Evolutionary conservation across 1,140 invertebrate species (phyloP), one percentile per base, ranked within the genome.

Genomic region (Drosophila prosaltans): DNA sequence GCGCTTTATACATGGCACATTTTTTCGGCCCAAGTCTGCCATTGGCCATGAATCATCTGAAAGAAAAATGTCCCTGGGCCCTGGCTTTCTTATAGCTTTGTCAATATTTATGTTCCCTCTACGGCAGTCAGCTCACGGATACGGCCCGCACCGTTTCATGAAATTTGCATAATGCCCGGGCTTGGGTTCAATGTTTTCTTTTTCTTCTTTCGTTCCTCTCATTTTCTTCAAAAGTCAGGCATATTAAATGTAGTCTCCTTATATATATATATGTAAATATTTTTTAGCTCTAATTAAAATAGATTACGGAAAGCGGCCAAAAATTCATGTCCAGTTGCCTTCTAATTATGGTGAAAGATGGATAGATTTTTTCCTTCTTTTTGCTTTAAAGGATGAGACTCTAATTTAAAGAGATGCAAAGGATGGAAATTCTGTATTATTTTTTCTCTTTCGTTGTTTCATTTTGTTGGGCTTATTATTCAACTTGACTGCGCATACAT

Each of bases 141-240:
- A 16, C 45, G 21, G 45, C 24, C 45, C 45, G 45, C 21, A 26
- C 45, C 45, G 6, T 3, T 3, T 40, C 32, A 9, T 55, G 30
- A 60, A 80, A 89, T 89, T 89, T 89, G 77, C 83, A 83, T 86
- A 89, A 64, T 72, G 66, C 62, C 62, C 68, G 45, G 69, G 32
- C 41, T 40, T 51, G 21, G 40, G 32, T 36, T 36, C 32, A 36
- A 36, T 26, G 63, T 48, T 66, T 75, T 43, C 36, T 43, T 48
- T 69, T 59, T 5, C 24, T 30, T 45, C 3, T 30, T 51, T 10
- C 40, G 32, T 45, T 51, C 45, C 9, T n/a, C 9, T 51, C 21
- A 51, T 51, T 51, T 51, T 26, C 45, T 51, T 51, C 45, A 51
- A 51, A 51, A 51, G 45, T 24, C 3, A 26, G 45, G 8, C 45